Percentiles rank a stretch among this genome's conserved stretches.
These are phyloP conservation scores for Conops quadrifasciatus DNA, from an alignment of 2,888 invertebrate genomes.

Conservation along the genomic window DNA sequence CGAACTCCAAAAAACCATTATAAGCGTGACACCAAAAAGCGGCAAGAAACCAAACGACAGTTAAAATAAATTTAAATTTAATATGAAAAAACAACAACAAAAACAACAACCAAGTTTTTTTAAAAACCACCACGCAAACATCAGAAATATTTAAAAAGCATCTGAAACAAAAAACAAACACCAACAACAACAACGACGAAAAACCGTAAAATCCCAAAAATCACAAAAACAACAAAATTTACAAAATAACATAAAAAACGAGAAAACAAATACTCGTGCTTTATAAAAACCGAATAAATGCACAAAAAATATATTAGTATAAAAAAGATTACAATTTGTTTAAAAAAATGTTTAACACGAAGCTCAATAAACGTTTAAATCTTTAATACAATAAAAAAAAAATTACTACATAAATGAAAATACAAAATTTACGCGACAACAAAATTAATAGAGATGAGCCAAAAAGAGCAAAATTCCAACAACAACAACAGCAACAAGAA, in stretches of 20 bases:
- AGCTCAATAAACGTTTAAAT: too few species aligned
- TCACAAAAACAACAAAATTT: constrained; percentile 10
- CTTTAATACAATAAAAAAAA: too few species aligned
- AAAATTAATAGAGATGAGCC: too few species aligned
- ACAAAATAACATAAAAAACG: too few species aligned
- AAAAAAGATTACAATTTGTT: too few species aligned
- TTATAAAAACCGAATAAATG: too few species aligned
- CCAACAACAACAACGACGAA: not conserved
- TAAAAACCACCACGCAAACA: constrained; percentile 11
- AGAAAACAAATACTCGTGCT: too few species aligned
- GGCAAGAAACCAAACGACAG: constrained; percentile 32
- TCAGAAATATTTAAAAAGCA: not conserved
- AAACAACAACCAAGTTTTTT: constrained; percentile 5
- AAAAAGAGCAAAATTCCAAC: not conserved
- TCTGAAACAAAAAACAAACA: not conserved
- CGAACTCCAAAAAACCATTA: not conserved
- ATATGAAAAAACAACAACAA: constrained; percentile 24
- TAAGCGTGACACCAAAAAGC: constrained; percentile 30
- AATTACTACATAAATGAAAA: too few species aligned
- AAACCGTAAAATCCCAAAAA: constrained; percentile 5
- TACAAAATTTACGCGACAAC: too few species aligned
- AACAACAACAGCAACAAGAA: not conserved
- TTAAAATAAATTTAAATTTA: constrained; percentile 34
- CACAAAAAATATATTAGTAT: too few species aligned
- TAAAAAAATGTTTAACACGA: too few species aligned